phyloP scores from a whole-genome alignment of 2,797 vertebrate species.

The Crax fasciolata region DNA sequence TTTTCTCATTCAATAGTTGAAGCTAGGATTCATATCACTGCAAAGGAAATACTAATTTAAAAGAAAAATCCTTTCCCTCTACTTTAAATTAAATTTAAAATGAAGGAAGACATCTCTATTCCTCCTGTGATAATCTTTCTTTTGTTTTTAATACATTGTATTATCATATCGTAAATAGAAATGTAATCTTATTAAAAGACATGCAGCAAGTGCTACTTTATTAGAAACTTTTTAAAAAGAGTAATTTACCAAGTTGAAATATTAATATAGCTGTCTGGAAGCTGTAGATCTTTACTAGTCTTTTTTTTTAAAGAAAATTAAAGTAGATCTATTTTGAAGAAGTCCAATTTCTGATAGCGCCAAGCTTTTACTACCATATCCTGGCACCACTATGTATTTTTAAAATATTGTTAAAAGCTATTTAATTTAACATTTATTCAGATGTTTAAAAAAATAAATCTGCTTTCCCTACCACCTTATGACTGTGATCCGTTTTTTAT shows the following conservation, averaged over 20 bases:
- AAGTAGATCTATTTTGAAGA: not conserved
- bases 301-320: conserved; percentile 34
- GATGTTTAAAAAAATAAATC: not conserved
- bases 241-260: conserved; percentile 59
- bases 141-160: conserved; percentile 71
- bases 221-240: conserved; percentile 42
- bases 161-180: conserved; percentile 66
- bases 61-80: conserved; percentile 61
- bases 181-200: conserved; percentile 67
- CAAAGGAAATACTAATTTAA: conserved; percentile 59
- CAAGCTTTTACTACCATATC: not conserved
- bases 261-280: conserved; percentile 54
- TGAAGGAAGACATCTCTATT: conserved; percentile 46
- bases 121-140: conserved; percentile 38
- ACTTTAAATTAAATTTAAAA: conserved; percentile 71
- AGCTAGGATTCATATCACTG: conserved; percentile 21
- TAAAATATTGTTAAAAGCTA: not conserved
- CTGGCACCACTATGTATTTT: not conserved
- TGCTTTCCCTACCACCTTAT: rapidly evolving
- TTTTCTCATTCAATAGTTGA: not conserved
- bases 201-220: conserved; percentile 50
- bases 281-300: not conserved
- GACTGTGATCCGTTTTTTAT: not conserved
- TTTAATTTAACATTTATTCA: not conserved
- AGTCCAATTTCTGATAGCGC: not conserved